These are phyloP conservation scores for Mixornis gularis DNA, from an alignment of 2,113 vertebrate species.

Conservation along the genomic window DNA sequence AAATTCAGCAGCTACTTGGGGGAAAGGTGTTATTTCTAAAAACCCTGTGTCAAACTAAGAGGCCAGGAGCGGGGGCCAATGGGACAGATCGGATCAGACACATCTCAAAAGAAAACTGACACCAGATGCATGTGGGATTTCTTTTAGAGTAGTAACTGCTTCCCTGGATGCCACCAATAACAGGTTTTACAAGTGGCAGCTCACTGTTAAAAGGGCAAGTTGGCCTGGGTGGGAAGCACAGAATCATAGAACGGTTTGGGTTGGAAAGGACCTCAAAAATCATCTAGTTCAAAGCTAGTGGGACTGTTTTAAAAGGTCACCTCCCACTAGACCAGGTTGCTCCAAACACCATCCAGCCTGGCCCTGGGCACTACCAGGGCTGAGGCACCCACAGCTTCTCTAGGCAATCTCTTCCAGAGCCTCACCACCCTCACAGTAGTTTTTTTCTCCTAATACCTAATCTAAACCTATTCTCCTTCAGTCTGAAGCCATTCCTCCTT, in stretches of 20 bases:
- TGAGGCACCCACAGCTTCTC: background rate
- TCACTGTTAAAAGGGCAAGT: background rate
- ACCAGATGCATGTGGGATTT: background rate
- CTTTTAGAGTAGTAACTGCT: background rate
- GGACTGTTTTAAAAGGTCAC: background rate
- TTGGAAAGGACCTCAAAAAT: background rate
- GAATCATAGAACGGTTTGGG: background rate
- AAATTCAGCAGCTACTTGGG: background rate
- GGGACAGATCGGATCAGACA: background rate
- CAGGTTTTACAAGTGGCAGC: background rate
- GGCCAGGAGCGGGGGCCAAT: background rate
- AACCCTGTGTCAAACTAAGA: background rate
- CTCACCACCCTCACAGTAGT: background rate
- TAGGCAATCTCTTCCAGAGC: background rate
- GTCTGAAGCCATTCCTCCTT: background rate
- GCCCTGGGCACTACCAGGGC: background rate
- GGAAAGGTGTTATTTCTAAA: background rate
- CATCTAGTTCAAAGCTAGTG: background rate
- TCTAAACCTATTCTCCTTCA: background rate
- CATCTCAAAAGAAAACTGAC: background rate
- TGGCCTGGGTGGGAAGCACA: background rate
- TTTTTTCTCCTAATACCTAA: background rate
- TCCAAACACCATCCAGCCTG: background rate
- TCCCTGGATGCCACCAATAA: background rate
- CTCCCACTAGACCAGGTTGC: background rate